These are phyloP conservation scores for Cheirogaleus medius DNA, from an alignment of 2,113 vertebrate genomes.

Conservation along the genomic window DNA sequence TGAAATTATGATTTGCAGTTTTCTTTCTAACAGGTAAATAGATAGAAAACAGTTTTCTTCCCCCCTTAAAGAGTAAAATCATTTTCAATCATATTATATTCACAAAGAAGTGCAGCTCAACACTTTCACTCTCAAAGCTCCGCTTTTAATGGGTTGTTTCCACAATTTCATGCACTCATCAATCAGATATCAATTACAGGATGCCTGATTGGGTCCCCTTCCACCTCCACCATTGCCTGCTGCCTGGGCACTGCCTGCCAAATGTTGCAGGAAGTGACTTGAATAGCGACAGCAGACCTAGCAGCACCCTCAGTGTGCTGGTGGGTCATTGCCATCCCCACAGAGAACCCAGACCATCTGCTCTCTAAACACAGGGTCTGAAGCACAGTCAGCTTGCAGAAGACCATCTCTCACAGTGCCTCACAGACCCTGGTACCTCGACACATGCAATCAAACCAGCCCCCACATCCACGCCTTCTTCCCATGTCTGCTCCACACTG, in stretches of 20 bases:
- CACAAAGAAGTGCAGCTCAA: neutral
- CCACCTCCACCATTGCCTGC: constrained; percentile 71
- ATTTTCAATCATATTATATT: neutral
- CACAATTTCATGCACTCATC: constrained; percentile 59
- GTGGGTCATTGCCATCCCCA: constrained; percentile 60
- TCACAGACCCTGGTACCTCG: neutral
- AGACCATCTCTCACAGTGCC: constrained; percentile 46
- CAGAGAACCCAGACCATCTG: constrained; percentile 69
- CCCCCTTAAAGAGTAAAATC: constrained; percentile 20
- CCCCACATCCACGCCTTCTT: neutral
- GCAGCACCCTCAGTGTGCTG: constrained; percentile 51
- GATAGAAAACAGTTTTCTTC: neutral
- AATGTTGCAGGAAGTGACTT: constrained; percentile 77
- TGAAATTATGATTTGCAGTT: constrained; percentile 58
- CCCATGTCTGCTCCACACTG: neutral
- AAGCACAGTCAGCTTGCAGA: constrained; percentile 60
- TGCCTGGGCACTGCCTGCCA: constrained; percentile 80
- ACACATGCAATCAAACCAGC: neutral
- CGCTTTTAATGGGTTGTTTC: constrained; percentile 69
- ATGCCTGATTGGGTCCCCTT: constrained; percentile 73
- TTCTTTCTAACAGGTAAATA: constrained; percentile 36
- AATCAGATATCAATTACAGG: constrained; percentile 78
- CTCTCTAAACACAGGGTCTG: constrained; percentile 65
- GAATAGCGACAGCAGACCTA: constrained; percentile 50
- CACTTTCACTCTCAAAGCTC: neutral